phyloP scores from a whole-genome alignment of 2,113 vertebrate species.

The Amphiprion ocellaris region DNA sequence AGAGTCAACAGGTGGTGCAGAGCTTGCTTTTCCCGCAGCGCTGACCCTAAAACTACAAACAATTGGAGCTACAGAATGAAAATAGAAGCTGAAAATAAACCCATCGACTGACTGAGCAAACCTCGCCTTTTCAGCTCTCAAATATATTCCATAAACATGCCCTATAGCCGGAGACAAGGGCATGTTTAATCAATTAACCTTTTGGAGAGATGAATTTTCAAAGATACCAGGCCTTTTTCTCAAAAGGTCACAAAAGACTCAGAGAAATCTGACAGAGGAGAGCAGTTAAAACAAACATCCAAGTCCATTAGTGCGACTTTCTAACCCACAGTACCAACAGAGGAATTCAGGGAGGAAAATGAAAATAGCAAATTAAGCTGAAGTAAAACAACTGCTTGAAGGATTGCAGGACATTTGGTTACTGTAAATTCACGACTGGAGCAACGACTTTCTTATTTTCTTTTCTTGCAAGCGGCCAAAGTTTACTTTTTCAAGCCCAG shows the following conservation, averaged over 20 bases:
- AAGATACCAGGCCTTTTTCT: neutral
- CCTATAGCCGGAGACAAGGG: too few relatives aligned
- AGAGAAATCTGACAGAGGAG: neutral
- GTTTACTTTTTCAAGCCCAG: neutral
- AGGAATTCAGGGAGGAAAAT: neutral
- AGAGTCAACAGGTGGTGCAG: conserved; percentile 18
- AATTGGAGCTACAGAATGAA: conserved; percentile 16
- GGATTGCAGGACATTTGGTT: conserved; percentile 5
- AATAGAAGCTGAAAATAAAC: conserved; percentile 11
- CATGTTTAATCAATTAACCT: conserved; percentile 17
- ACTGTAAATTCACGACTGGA: conserved; percentile 8
- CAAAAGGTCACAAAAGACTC: neutral
- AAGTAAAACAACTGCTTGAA: conserved; percentile 19
- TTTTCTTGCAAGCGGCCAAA: neutral
- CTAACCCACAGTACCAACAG: neutral
- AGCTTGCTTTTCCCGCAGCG: neutral
- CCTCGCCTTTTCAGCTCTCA: too few relatives aligned
- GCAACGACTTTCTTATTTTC: conserved; percentile 13
- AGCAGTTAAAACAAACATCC: neutral
- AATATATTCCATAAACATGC: too few relatives aligned
- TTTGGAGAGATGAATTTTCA: neutral
- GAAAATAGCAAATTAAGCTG: neutral
- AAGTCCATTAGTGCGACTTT: too few relatives aligned
- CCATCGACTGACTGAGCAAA: neutral
- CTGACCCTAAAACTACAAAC: neutral